phyloP scores from a whole-genome alignment of 2,888 invertebrate species.

The Oligia fasciuncula region DNA sequence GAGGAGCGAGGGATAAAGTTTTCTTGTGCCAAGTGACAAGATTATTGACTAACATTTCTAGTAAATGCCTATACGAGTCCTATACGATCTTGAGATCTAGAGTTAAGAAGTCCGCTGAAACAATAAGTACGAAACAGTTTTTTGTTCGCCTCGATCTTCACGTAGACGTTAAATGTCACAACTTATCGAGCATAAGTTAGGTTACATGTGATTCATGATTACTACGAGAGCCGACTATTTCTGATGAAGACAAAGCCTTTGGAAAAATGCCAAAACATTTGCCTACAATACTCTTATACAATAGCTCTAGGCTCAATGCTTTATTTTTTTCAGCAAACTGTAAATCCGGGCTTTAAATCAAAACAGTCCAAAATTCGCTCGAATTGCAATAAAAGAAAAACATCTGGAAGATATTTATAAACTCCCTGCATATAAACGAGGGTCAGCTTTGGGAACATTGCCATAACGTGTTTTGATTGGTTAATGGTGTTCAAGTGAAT shows the following conservation, averaged over 20 bases:
- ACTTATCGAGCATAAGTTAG: constrained; percentile 27
- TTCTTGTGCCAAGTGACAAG: constrained; percentile 22
- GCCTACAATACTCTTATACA: constrained; percentile 33
- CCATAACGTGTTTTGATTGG: constrained; percentile 69
- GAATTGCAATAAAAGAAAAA: constrained; percentile 42
- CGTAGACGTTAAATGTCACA: constrained; percentile 16
- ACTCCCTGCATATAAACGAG: constrained; percentile 45
- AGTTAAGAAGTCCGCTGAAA: constrained; percentile 13
- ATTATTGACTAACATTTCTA: constrained; percentile 36
- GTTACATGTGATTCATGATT: constrained; percentile 37
- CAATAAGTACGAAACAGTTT: constrained; percentile 12
- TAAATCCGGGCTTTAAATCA: constrained; percentile 27
- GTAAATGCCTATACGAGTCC: too few species aligned
- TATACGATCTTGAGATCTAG: background rate
- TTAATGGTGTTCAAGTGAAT: constrained; percentile 67
- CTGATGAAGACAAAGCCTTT: constrained; percentile 40
- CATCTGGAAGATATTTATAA: constrained; percentile 49
- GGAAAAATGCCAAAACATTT: constrained; percentile 45
- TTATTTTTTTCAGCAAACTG: constrained; percentile 19
- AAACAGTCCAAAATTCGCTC: constrained; percentile 38
- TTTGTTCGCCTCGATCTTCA: constrained; percentile 12
- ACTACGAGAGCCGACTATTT: constrained; percentile 27
- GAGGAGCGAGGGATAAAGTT: constrained; percentile 29
- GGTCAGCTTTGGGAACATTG: constrained; percentile 61
- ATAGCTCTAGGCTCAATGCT: constrained; percentile 10